These are phyloP conservation scores for Dendrocincla tyrannina DNA, from an alignment of 2,797 vertebrate species.

Conservation along the genomic window DNA sequence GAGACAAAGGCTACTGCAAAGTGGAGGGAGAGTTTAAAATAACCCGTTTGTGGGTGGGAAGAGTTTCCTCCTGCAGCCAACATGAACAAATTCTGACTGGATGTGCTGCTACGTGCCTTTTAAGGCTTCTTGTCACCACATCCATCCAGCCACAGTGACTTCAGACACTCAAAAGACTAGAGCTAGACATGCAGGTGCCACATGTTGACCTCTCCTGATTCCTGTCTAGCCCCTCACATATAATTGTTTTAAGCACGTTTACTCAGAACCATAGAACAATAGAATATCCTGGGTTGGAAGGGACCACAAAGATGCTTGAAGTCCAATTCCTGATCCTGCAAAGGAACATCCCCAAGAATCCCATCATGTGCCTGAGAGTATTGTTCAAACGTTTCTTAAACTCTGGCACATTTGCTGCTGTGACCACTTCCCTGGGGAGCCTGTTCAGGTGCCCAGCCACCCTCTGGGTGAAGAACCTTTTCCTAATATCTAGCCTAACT, in stretches of 20 bases:
- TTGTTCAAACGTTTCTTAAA: background rate
- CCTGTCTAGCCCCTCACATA: background rate
- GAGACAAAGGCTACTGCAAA: background rate
- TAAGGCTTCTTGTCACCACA: background rate
- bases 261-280: background rate
- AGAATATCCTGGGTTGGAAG: background rate
- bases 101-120: background rate
- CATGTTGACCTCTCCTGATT: background rate
- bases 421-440: background rate
- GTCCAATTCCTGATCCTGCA: fast-evolving
- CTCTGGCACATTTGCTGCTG: background rate
- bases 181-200: background rate
- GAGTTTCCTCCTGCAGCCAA: background rate
- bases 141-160: background rate
- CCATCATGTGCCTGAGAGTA: fast-evolving
- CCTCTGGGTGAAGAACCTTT: background rate
- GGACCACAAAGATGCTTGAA: background rate
- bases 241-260: background rate
- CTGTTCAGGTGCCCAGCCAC: background rate
- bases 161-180: background rate
- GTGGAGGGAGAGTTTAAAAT: background rate
- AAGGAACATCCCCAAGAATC: background rate
- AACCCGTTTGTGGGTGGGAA: background rate
- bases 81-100: background rate
- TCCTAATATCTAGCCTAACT: background rate